A percentile compares a stretch with the other conserved stretches of the same genome.
Evolutionary conservation across 2,113 vertebrate genomes (phyloP).

Genomic region (Peromyscus maniculatus): DNA sequence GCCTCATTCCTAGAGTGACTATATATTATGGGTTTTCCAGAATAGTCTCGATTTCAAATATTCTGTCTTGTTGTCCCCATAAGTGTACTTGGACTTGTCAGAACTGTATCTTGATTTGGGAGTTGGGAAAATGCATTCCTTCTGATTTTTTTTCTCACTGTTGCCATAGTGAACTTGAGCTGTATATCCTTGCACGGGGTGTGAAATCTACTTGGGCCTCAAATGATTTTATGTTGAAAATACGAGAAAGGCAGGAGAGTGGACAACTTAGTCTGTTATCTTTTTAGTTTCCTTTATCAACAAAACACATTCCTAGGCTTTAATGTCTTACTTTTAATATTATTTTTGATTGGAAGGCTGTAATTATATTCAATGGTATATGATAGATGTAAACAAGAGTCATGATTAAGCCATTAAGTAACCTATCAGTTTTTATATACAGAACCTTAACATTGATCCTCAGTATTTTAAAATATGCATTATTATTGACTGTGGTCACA

Average conservation of each 20-base stretch:
- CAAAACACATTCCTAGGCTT: neutral
- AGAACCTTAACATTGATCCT: neutral
- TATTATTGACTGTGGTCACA: neutral
- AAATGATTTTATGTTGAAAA: neutral
- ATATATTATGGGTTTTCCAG: slow-evolving; percentile 62
- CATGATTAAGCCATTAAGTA: neutral
- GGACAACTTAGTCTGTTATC: neutral
- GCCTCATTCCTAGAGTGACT: slow-evolving; percentile 49
- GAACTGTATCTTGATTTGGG: slow-evolving; percentile 6
- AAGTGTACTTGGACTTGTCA: slow-evolving; percentile 34
- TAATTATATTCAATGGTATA: neutral
- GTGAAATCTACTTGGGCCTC: neutral
- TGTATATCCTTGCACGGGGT: neutral
- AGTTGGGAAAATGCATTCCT: slow-evolving; percentile 40
- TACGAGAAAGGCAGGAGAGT: neutral
- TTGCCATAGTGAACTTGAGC: neutral
- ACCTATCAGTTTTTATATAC: neutral
- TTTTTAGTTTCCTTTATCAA: neutral
- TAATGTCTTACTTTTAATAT: neutral
- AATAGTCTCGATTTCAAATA: slow-evolving; percentile 63
- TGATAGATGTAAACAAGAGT: neutral
- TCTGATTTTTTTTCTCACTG: neutral
- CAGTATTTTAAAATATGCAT: neutral
- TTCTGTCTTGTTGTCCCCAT: slow-evolving; percentile 25
- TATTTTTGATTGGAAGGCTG: neutral